Conservation (phyloP, 2,888 invertebrate genomes). For the Cylloceria caligata region DNA sequence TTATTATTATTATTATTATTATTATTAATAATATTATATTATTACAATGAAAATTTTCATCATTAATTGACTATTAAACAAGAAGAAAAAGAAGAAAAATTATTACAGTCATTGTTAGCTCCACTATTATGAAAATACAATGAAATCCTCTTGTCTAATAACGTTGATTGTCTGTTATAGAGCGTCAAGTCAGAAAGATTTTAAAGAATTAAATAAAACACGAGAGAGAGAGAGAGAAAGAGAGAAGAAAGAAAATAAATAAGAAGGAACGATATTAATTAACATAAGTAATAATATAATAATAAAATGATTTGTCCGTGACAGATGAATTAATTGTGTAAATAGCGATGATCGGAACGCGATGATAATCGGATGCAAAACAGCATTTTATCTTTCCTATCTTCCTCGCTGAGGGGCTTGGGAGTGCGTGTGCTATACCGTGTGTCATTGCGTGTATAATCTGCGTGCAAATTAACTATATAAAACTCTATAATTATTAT, state of each 20-base stretch:
- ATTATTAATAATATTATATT: conserved; percentile 62
- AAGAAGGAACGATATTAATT: conserved; percentile 65
- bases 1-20: no score
- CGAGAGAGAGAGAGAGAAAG: conserved; percentile 50
- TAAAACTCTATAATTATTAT: conserved; percentile 25
- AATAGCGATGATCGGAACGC: conserved; percentile 39
- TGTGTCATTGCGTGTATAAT: conserved; percentile 30
- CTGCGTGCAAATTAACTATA: conserved; percentile 16
- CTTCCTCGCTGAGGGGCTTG: conserved; percentile 22
- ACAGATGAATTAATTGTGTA: conserved; percentile 39
- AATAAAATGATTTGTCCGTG: conserved; percentile 12
- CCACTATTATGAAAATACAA: conserved; percentile 67
- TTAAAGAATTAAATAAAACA: conserved; percentile 60
- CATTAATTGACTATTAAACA: conserved; percentile 66
- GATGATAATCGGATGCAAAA: conserved; percentile 34
- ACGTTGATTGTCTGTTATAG: conserved; percentile 79
- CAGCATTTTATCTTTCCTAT: conserved; percentile 47
- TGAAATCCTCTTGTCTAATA: conserved; percentile 80
- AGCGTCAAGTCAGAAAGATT: conserved; percentile 64
- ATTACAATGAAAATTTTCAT: conserved; percentile 68
- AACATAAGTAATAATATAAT: conserved; percentile 56
- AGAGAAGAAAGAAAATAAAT: conserved; percentile 64
- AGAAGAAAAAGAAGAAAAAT: conserved; percentile 61
- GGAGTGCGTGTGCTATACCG: conserved; percentile 23
- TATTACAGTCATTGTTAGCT: conserved; percentile 75